Evolutionary conservation across 2,888 invertebrate genomes (phyloP), one percentile per base, ranked within the genome.

Genomic region (Carpatolechia fugitivella): DNA sequence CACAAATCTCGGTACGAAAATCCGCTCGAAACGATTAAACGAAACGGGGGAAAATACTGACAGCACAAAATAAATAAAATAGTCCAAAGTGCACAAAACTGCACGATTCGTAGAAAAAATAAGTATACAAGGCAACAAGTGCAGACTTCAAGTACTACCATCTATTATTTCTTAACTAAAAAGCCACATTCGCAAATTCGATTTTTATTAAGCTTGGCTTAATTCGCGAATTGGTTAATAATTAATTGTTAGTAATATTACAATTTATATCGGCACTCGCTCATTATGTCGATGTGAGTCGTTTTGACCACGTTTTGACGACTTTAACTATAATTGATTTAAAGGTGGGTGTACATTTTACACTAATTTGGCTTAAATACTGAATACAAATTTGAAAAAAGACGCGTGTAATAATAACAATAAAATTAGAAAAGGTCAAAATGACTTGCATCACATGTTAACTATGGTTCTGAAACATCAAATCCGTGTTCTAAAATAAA

Each of bases 121-220:
- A 80, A 79, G 74, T 79, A 79, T 87, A 87, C 89, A 90, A 90
- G 90, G 90, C 90, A 90, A 85, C 90, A 74, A 85, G 89, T 90
- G 89, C 90, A 90, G 89, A 90, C 90, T 90, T 90, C 79, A 85
- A 79, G 86, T 81, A 85, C 85, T 85, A 85, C 75, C 72, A 72
- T 75, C 80, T 86, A 85, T 82, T 78, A 72, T 74, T 79, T 77
- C 74, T 82, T 77, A 80, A 77, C 76, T 78, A 74, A 79, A n/a
- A 87, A 88, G 87, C 87, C 88, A 82, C 78, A 78, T 81, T 80
- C 85, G 88, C 87, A 80, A 78, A 78, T 77, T 78, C 73, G 70
- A 70, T 72, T 73, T 75, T 74, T 71, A 72, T 77, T 80, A 89
- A 90, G 89, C 90, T 88, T 86, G 70, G 89, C 89, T 89, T 82